phyloP scores from a whole-genome alignment of 2,113 vertebrate species.

The Brienomyrus longianalis region DNA sequence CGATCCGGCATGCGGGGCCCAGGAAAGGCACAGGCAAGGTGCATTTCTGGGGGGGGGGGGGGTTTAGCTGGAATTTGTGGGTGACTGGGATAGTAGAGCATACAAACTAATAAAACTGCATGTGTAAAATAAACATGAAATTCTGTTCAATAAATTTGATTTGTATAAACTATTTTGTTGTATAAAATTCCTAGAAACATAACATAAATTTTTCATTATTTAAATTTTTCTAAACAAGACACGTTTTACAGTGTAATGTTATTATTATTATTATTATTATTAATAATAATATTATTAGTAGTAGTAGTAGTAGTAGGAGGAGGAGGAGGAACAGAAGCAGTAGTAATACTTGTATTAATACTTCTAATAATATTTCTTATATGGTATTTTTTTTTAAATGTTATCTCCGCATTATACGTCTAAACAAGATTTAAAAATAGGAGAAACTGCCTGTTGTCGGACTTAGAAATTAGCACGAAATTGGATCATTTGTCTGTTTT shows the following conservation, averaged over 20 bases:
- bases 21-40: background rate
- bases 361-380: background rate
- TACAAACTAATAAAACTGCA: background rate
- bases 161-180: background rate
- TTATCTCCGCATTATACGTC: background rate
- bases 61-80: background rate
- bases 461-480: background rate
- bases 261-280: background rate
- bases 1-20: background rate
- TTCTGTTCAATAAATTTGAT: background rate
- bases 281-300: background rate
- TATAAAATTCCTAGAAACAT: background rate
- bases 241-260: background rate
- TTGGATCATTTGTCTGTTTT: background rate
- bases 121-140: background rate
- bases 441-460: background rate
- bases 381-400: background rate
- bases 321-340: background rate
- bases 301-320: background rate
- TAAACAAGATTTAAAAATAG: background rate
- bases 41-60: background rate
- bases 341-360: background rate
- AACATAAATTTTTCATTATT: background rate
- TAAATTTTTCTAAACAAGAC: background rate
- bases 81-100: background rate